Evolutionary conservation across 2,797 vertebrate species (phyloP).

Genomic region (Rhinoraja longicauda): DNA sequence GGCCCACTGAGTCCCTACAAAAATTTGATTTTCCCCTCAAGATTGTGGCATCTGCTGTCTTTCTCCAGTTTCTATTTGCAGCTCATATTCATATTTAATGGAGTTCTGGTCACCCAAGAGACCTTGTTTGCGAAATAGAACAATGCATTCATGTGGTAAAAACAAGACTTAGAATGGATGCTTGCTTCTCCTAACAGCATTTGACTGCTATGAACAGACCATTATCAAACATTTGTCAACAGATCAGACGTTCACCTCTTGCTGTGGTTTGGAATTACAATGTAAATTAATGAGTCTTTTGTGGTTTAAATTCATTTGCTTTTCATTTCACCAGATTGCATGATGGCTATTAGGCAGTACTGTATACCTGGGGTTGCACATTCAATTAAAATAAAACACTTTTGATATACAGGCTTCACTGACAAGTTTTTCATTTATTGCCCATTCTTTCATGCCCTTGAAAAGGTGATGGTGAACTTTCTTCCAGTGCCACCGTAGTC

Average conservation of each 20-base stretch:
- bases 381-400: background rate
- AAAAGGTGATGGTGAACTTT: background rate
- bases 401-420: background rate
- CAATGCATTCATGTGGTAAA: background rate
- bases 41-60: no score
- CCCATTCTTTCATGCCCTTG: background rate
- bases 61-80: background rate
- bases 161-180: background rate
- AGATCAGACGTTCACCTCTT: background rate
- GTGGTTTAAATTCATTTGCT: constrained; percentile 30
- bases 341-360: background rate
- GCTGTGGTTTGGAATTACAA: constrained; percentile 22
- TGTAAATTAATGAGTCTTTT: constrained; percentile 8
- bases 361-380: background rate
- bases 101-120: background rate
- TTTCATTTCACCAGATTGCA: constrained; percentile 17
- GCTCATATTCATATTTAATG: background rate
- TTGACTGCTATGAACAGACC: background rate
- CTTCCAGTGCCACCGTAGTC: background rate
- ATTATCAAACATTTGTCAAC: constrained; percentile 5
- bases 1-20: no score
- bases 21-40: no score
- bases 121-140: background rate
- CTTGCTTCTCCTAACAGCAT: background rate
- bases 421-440: background rate